These are phyloP conservation scores for Leucophenga varia DNA, from an alignment of 1,140 invertebrate species.

Conservation along the genomic window DNA sequence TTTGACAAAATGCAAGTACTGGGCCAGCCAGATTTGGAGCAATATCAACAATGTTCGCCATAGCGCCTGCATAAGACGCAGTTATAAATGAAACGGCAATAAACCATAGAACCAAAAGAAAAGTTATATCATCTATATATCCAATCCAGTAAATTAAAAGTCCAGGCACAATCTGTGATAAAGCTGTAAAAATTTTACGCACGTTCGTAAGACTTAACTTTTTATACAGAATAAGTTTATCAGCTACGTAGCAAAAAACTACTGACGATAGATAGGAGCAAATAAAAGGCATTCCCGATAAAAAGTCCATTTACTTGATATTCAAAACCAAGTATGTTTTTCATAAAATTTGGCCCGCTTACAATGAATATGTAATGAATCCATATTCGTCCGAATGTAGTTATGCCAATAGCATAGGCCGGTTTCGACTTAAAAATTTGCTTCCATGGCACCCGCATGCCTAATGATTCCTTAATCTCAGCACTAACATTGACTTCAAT, in stretches of 20 bases:
- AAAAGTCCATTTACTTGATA: conserved; percentile 70
- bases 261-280: conserved; percentile 72
- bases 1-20: conserved; percentile 72
- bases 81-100: conserved; percentile 71
- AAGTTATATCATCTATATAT: conserved; percentile 66
- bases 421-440: conserved; percentile 74
- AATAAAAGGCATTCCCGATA: conserved; percentile 69
- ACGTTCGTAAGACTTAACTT: conserved; percentile 66
- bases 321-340: conserved; percentile 67
- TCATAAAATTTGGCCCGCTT: conserved; percentile 72
- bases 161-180: conserved; percentile 72
- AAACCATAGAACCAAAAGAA: conserved; percentile 68
- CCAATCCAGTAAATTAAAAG: conserved; percentile 66
- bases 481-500: conserved; percentile 66
- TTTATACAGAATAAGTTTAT: conserved; percentile 63
- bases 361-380: conserved; percentile 73
- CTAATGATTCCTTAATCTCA: conserved; percentile 55
- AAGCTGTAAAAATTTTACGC: conserved; percentile 68
- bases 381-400: conserved; percentile 73
- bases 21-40: conserved; percentile 73
- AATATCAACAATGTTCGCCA: conserved; percentile 74
- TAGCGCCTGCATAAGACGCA: conserved; percentile 73
- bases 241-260: conserved; percentile 70
- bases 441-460: conserved; percentile 68
- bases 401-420: conserved; percentile 78